These are phyloP conservation scores for Meloidogyne floridensis DNA, from an alignment of 1,140 invertebrate genomes.

Conservation along the genomic window DNA sequence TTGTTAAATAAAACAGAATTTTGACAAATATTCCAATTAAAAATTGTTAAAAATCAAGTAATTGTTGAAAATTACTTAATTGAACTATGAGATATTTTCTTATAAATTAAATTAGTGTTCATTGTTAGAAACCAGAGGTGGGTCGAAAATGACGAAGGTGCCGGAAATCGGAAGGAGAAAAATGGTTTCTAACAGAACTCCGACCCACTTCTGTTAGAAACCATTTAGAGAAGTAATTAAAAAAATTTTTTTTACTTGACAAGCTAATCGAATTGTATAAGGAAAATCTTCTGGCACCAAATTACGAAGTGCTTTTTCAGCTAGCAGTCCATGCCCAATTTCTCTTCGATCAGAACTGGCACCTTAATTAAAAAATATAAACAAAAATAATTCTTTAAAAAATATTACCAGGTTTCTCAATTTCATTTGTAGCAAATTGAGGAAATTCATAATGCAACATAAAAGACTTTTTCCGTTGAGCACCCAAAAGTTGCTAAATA, in stretches of 20 bases:
- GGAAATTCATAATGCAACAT: slow-evolving; percentile 76
- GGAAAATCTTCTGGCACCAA: slow-evolving; percentile 79
- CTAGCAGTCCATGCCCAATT: slow-evolving; percentile 89
- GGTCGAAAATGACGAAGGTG: too few species aligned
- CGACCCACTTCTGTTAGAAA: too few species aligned
- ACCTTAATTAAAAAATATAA: neutral
- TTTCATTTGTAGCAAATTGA: slow-evolving; percentile 92
- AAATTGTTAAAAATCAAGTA: too few species aligned
- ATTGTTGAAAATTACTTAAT: too few species aligned
- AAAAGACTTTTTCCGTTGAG: slow-evolving; percentile 64
- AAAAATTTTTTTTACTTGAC: slow-evolving; percentile 45
- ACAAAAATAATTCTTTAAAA: neutral
- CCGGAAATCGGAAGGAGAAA: too few species aligned
- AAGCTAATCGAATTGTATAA: slow-evolving; percentile 70
- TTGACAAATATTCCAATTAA: too few species aligned
- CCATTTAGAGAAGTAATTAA: neutral
- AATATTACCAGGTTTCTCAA: slow-evolving; percentile 66
- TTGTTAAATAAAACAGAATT: slow-evolving; percentile 71
- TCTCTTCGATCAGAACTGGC: slow-evolving; percentile 22
- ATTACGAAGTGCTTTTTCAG: slow-evolving; percentile 83
- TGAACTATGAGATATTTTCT: too few species aligned
- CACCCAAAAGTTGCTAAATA: slow-evolving; percentile 77
- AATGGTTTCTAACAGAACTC: too few species aligned
- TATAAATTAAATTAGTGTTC: too few species aligned
- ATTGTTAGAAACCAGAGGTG: too few species aligned